A percentile compares a stretch with the other conserved stretches of the same genome.
Conservation (phyloP, 2,888 invertebrate genomes). For the Conomelus anceps region DNA sequence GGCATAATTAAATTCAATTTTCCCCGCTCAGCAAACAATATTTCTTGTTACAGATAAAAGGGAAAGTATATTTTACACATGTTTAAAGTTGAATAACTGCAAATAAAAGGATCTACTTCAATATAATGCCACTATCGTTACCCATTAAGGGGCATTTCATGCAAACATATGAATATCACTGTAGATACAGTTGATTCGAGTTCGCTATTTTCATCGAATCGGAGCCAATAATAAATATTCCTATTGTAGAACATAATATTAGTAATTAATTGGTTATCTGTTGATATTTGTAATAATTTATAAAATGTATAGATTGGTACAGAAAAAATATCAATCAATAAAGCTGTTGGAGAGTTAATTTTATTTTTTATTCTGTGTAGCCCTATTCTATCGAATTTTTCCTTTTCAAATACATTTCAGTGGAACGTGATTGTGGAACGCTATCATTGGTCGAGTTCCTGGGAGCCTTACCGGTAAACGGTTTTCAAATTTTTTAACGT, state of each 20-base stretch:
- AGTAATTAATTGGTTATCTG: background rate
- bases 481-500: too few species aligned
- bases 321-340: background rate
- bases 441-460: background rate
- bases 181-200: background rate
- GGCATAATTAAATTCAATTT: too few species aligned
- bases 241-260: background rate
- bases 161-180: too few species aligned
- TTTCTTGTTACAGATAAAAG: too few species aligned
- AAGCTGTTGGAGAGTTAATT: background rate
- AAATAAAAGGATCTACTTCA: too few species aligned
- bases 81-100: too few species aligned
- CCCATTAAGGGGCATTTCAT: too few species aligned
- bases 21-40: too few species aligned
- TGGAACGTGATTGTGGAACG: background rate
- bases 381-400: too few species aligned
- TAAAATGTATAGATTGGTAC: background rate
- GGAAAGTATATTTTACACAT: too few species aligned
- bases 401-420: background rate
- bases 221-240: background rate
- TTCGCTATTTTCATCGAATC: background rate
- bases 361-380: background rate
- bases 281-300: background rate
- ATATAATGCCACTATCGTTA: too few species aligned
- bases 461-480: too few species aligned